Conservation (phyloP, 2,113 vertebrate genomes). For the Myotis davidii region DNA sequence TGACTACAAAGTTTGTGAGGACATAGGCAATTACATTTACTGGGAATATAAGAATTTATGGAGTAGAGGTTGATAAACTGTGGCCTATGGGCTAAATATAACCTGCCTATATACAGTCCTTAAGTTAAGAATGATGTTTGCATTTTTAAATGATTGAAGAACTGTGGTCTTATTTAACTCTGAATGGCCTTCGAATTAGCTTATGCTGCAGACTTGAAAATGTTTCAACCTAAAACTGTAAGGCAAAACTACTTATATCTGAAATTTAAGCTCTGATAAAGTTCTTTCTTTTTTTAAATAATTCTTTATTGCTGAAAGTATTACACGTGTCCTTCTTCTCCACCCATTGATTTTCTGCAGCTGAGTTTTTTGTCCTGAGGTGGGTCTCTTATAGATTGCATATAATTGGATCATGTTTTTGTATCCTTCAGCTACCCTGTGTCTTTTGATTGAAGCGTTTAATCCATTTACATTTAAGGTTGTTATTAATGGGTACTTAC, state of each 20-base stretch:
- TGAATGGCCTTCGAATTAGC: constrained; percentile 33
- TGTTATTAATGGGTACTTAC: too few species aligned
- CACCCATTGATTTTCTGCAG: too few species aligned
- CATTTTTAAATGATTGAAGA: constrained; percentile 55
- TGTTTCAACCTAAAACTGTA: constrained; percentile 56
- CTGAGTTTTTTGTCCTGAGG: too few species aligned
- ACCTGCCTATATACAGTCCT: not conserved
- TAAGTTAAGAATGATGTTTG: not conserved
- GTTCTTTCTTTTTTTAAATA: not conserved
- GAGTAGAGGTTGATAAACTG: not conserved
- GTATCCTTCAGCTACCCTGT: too few species aligned
- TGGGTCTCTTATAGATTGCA: too few species aligned
- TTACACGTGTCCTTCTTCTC: too few species aligned
- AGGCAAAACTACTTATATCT: constrained; percentile 41
- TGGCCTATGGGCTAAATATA: not conserved
- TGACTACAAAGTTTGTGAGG: not conserved
- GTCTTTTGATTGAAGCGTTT: too few species aligned
- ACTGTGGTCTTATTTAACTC: not conserved
- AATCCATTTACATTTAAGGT: too few species aligned
- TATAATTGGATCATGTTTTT: too few species aligned
- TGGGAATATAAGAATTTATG: not conserved
- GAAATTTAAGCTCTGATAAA: constrained; percentile 53
- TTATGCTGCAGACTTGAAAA: constrained; percentile 40
- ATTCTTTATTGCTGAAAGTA: too few species aligned
- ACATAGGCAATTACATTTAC: not conserved